Evolutionary conservation across 2,113 vertebrate genomes (phyloP).

Genomic region (Nothobranchius furzeri): DNA sequence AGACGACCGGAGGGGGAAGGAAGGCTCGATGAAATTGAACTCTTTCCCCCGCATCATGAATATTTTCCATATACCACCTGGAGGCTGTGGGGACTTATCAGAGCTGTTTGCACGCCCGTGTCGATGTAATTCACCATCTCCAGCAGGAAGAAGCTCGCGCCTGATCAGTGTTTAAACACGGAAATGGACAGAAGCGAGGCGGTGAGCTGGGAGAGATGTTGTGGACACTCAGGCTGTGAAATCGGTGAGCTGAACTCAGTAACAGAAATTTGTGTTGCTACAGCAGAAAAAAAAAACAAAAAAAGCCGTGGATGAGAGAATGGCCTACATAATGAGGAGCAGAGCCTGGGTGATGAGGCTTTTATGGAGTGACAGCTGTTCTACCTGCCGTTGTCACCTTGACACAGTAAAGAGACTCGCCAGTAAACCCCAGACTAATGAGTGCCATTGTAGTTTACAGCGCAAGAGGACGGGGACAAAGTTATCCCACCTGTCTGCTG

Average conservation of each 20-base stretch:
- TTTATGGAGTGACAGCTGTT: slow-evolving; percentile 76
- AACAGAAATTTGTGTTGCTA: slow-evolving; percentile 28
- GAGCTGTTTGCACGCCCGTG: slow-evolving; percentile 32
- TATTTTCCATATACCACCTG: slow-evolving; percentile 53
- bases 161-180: slow-evolving; percentile 42
- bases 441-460: slow-evolving; percentile 66
- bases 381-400: slow-evolving; percentile 71
- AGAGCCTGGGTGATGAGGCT: slow-evolving; percentile 61
- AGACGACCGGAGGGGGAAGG: slow-evolving; percentile 35
- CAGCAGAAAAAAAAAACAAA: slow-evolving; percentile 15
- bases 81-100: slow-evolving; percentile 40
- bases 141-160: slow-evolving; percentile 23
- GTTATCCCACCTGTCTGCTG: slow-evolving; percentile 52
- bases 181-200: slow-evolving; percentile 38
- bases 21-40: slow-evolving; percentile 66
- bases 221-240: slow-evolving; percentile 24
- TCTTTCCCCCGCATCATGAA: slow-evolving; percentile 53
- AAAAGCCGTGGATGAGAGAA: slow-evolving; percentile 43
- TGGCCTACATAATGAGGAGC: slow-evolving; percentile 70
- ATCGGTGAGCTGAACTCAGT: slow-evolving; percentile 44
- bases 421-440: slow-evolving; percentile 66
- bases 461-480: slow-evolving; percentile 39
- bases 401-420: slow-evolving; percentile 65
- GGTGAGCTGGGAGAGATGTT: slow-evolving; percentile 8
- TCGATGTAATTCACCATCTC: slow-evolving; percentile 33